phyloP scores from a whole-genome alignment of 2,888 invertebrate genomes.

The Orthosia gracilis region DNA sequence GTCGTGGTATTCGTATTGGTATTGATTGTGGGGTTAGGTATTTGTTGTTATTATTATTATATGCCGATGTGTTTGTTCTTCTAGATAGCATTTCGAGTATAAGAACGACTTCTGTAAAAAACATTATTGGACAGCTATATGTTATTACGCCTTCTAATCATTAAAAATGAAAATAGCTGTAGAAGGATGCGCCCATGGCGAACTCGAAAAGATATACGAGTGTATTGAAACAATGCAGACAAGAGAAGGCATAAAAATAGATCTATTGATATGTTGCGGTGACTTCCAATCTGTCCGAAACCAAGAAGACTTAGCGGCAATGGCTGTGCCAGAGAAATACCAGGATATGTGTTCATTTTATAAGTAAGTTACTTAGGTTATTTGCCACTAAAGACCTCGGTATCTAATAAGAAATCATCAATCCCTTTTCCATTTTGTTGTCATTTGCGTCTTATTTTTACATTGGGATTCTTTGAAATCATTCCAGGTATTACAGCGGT shows the following conservation, averaged over 20 bases:
- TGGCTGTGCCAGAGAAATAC: constrained; percentile 99
- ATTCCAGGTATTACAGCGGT: constrained; percentile 97
- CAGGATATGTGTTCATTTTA: constrained; percentile 92
- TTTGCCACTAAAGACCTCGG: background rate
- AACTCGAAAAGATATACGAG: constrained; percentile 98
- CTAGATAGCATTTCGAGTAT: background rate
- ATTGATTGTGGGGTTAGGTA: constrained; percentile 23
- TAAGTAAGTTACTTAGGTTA: constrained; percentile 68
- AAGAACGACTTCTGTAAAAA: background rate
- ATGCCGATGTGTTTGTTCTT: background rate
- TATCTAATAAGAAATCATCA: background rate
- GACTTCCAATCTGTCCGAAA: constrained; percentile 99
- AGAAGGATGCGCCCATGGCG: constrained; percentile 99
- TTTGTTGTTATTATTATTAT: constrained; percentile 23
- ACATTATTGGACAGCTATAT: constrained; percentile 2
- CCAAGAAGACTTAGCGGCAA: constrained; percentile 96
- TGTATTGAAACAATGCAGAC: constrained; percentile 95
- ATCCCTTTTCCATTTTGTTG: background rate
- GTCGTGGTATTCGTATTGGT: no score
- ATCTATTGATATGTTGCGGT: constrained; percentile 98
- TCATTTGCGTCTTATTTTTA: background rate
- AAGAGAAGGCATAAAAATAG: constrained; percentile 94
- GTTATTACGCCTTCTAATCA: background rate
- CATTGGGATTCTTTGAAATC: background rate
- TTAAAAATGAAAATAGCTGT: constrained; percentile 96